Conservation (phyloP, 2,888 invertebrate species). For the Xylophagus ater region DNA sequence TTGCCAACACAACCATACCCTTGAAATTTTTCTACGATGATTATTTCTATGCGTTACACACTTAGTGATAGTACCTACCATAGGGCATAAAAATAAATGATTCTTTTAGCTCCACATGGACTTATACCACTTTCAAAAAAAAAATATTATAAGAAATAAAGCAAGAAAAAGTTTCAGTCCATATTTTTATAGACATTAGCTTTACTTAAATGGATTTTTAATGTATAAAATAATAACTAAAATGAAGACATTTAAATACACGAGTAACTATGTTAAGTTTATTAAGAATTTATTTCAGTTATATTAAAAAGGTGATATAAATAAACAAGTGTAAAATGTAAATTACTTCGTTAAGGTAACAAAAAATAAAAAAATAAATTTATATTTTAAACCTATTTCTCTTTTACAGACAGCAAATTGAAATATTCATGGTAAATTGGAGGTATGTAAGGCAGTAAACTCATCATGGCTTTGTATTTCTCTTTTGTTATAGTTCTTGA, state of each 20-base stretch:
- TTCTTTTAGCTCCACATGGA: conserved; percentile 1
- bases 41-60: too few relatives aligned
- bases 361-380: conserved; percentile 5
- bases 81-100: too few relatives aligned
- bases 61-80: too few relatives aligned
- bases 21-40: too few relatives aligned
- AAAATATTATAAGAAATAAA: conserved; percentile 5
- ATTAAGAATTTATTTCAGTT: conserved; percentile 7
- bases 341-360: conserved; percentile 4
- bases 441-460: conserved; percentile 1
- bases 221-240: conserved; percentile 7
- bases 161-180: conserved; percentile 6
- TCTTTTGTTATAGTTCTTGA: conserved; percentile 5
- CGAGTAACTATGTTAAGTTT: conserved; percentile 5
- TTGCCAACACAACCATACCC: too few relatives aligned
- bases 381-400: conserved; percentile 1
- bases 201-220: conserved; percentile 8
- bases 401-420: neutral
- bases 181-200: conserved; percentile 6
- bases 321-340: conserved; percentile 8
- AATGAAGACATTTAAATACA: conserved; percentile 8
- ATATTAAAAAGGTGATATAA: conserved; percentile 8
- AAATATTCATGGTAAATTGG: too few relatives aligned
- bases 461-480: conserved; percentile 4
- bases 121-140: conserved; percentile 4